phyloP scores from a whole-genome alignment of 2,888 invertebrate genomes.

The Catocala nupta region DNA sequence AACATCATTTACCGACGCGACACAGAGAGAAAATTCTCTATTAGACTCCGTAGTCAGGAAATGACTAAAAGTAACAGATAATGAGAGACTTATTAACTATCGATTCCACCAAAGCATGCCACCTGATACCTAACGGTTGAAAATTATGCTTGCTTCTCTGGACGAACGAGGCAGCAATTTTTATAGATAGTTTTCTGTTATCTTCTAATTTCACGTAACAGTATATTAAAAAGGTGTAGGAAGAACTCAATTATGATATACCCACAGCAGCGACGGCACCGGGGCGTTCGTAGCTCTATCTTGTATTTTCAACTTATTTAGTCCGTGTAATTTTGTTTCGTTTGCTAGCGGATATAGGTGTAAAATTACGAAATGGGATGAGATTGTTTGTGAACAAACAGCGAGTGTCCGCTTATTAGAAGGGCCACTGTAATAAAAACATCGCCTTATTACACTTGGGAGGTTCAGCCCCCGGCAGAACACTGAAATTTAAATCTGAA shows the following conservation, averaged over 20 bases:
- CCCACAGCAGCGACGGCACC: background rate
- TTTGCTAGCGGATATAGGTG: slow-evolving; percentile 71
- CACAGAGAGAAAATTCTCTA: too few species aligned
- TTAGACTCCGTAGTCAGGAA: too few species aligned
- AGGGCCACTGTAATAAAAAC: slow-evolving; percentile 82
- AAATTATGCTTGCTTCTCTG: too few species aligned
- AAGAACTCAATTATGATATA: slow-evolving; percentile 15
- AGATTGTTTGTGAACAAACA: slow-evolving; percentile 83
- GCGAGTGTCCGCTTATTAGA: slow-evolving; percentile 82
- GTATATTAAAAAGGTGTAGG: slow-evolving; percentile 1
- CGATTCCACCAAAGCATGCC: too few species aligned
- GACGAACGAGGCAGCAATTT: background rate
- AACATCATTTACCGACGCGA: too few species aligned
- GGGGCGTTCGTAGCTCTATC: slow-evolving; percentile 2
- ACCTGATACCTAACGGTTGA: too few species aligned
- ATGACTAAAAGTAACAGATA: too few species aligned
- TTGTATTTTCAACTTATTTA: slow-evolving; percentile 64
- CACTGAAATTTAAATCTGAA: slow-evolving; percentile 79
- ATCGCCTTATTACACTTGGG: slow-evolving; percentile 77
- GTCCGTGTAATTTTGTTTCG: slow-evolving; percentile 66
- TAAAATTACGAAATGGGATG: slow-evolving; percentile 78
- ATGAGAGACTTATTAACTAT: too few species aligned
- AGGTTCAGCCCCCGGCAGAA: slow-evolving; percentile 63
- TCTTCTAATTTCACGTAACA: background rate
- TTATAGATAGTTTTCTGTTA: background rate